Conservation (phyloP, 2,888 invertebrate genomes). For the Lumbricus terrestris region DNA sequence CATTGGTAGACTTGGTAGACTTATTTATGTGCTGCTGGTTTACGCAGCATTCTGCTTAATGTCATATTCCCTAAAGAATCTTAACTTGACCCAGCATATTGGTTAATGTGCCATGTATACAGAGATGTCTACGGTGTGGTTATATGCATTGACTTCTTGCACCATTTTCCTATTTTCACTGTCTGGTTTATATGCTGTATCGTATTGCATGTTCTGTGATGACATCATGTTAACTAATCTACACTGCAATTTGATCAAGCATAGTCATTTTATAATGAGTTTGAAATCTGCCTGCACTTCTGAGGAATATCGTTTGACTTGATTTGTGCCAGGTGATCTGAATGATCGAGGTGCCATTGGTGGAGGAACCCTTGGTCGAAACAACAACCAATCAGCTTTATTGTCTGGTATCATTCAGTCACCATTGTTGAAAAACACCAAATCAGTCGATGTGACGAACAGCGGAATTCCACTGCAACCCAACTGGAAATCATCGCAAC, state of each 20-base stretch:
- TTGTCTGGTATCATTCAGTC: neutral
- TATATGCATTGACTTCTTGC: no score
- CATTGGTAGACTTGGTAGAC: no score
- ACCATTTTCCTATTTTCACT: no score
- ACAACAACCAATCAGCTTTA: neutral
- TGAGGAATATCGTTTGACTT: neutral
- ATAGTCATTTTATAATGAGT: neutral
- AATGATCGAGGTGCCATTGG: neutral
- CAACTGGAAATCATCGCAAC: neutral
- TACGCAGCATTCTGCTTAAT: no score
- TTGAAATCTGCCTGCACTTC: neutral
- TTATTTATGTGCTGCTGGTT: no score
- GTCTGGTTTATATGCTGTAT: no score
- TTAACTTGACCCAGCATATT: no score
- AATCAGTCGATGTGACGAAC: neutral
- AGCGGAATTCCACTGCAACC: neutral
- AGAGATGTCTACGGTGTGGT: no score
- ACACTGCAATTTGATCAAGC: neutral
- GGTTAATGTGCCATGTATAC: no score
- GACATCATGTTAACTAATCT: no score
- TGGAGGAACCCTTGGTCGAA: neutral
- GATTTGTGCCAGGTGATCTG: neutral
- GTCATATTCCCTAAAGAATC: no score
- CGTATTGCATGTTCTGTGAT: no score
- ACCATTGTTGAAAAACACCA: neutral